Evolutionary conservation across 2,888 invertebrate species (phyloP), one percentile per base, ranked within the genome.

Genomic region (Lochmaea crataegi): DNA sequence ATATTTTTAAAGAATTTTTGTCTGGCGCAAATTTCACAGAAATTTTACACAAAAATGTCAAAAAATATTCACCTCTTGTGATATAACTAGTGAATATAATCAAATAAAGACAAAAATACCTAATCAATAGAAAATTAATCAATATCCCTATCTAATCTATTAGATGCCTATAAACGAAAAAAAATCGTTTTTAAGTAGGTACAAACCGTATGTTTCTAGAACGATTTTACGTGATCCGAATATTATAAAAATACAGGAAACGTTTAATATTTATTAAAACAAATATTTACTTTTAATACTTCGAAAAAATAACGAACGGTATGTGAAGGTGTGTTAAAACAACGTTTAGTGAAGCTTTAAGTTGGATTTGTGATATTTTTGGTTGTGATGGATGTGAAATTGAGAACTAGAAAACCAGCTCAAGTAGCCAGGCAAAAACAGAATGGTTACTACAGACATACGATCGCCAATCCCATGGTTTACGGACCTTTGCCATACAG

Each of bases 401-500:
- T 85, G 76, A 83, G 85, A 75, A 82, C 80, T 78, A 85, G 83
- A 78, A 76, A 83, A 60, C 75, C 83, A 45, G 83, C 81, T 69
- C 80, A 82, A 73, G 77, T 79, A 53, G 78, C 74, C 6, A 79
- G 82, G 48, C 80, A 80, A 69, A 83, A 82, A 79, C 82, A 84
- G 76, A 77, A 79, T 65, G 78, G 79, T 42, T 77, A 80, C 56
- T 80, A 84, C 72, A 82, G 86, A 65, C 84, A 86, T 72, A 86
- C 87, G 78, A 87, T 89, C 80, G 87, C 90, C 79, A 89, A 90
- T 84, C 92, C 94, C 75, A 90, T 93, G 84, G 90, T 94, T 80
- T 94, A 93, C 85, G 93, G 93, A 77, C 93, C 93, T 79, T 89
- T 91, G 80, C 93, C 93, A 73, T 93, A 93, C 87, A 94, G 94